Conservation (phyloP, 2,113 vertebrate genomes). For the Tupaia chinensis region DNA sequence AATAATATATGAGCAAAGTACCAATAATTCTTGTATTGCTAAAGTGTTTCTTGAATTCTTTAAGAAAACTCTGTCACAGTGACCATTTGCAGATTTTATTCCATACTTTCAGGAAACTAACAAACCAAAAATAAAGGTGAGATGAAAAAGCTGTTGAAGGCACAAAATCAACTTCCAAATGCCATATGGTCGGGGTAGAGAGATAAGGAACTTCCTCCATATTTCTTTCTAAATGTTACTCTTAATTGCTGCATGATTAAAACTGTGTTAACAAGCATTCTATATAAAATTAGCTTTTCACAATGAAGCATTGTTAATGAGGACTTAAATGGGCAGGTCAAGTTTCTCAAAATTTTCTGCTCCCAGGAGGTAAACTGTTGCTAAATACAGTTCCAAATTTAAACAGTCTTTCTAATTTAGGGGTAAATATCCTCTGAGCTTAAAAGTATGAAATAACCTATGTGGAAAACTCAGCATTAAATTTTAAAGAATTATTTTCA, state of each 20-base stretch:
- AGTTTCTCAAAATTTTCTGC: not conserved
- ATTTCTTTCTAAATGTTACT: constrained; percentile 11
- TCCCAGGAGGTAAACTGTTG: not conserved
- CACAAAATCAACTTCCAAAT: not conserved
- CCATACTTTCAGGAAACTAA: constrained; percentile 55
- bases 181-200: constrained; percentile 31
- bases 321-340: not conserved
- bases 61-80: constrained; percentile 3
- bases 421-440: not conserved
- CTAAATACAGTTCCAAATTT: not conserved
- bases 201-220: constrained; percentile 9
- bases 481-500: not conserved
- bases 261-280: not conserved
- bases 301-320: not conserved
- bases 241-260: constrained; percentile 17
- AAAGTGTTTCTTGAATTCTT: not conserved
- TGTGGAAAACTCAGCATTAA: not conserved
- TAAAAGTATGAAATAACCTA: not conserved
- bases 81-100: constrained; percentile 38
- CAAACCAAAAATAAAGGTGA: constrained; percentile 72
- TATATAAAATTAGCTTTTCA: not conserved
- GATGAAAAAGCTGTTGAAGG: constrained; percentile 30
- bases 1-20: not conserved
- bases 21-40: not conserved
- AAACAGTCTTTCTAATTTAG: not conserved